A percentile compares a stretch with the other conserved stretches of the same genome.
These are phyloP conservation scores for Catharus minimus DNA, from an alignment of 2,113 vertebrate genomes.

Conservation along the genomic window DNA sequence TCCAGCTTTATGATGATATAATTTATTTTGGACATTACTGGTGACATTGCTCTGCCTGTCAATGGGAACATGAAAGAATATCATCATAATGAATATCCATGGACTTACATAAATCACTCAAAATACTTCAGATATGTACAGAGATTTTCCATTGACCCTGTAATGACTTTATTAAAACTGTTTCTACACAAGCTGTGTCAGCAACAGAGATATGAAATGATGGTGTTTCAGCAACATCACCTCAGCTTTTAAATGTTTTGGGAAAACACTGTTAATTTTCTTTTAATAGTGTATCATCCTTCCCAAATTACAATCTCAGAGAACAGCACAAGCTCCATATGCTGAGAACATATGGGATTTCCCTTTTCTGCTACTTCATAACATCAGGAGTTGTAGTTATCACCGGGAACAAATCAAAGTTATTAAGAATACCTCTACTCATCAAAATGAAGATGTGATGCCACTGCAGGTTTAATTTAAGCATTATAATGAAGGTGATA, in stretches of 20 bases:
- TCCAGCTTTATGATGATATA: not conserved
- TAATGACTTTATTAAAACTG: conserved; percentile 58
- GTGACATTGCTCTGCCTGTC: conserved; percentile 57
- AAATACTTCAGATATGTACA: not conserved
- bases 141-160: conserved; percentile 55
- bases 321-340: not conserved
- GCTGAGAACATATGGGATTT: not conserved
- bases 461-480: not conserved
- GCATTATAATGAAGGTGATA: not conserved
- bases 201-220: conserved; percentile 1
- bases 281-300: not conserved
- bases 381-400: not conserved
- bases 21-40: conserved; percentile 37
- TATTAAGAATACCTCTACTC: not conserved
- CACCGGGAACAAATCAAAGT: not conserved
- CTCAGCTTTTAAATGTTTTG: not conserved
- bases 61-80: conserved; percentile 28
- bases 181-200: conserved; percentile 38
- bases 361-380: not conserved
- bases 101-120: conserved; percentile 42
- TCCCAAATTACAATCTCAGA: not conserved
- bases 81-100: conserved; percentile 36
- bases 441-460: not conserved
- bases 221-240: not conserved
- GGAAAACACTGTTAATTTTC: conserved; percentile 9